These are phyloP conservation scores for Bucorvus abyssinicus DNA, from an alignment of 2,797 vertebrate species.

Conservation along the genomic window DNA sequence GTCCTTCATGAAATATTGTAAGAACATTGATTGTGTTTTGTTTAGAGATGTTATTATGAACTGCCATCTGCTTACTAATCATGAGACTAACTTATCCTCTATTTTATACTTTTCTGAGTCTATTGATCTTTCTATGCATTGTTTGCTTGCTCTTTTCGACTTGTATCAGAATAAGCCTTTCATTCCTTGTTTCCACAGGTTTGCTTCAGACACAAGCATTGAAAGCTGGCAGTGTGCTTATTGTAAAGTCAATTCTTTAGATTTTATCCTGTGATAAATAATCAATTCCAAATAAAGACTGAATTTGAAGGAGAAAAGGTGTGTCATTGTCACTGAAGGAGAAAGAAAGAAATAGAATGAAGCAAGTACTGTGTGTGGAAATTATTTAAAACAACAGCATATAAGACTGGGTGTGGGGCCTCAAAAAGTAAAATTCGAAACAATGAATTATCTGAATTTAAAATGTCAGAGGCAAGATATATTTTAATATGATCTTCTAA, in stretches of 20 bases:
- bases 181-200: background rate
- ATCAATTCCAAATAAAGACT: background rate
- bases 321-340: background rate
- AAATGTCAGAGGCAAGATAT: background rate
- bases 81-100: background rate
- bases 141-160: conserved; percentile 22
- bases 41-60: background rate
- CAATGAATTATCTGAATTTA: background rate
- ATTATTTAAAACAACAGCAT: background rate
- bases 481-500: background rate
- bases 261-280: background rate
- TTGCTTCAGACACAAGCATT: conserved; percentile 3
- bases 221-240: background rate
- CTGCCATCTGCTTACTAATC: conserved; percentile 30
- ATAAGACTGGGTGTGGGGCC: background rate
- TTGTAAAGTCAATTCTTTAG: conserved; percentile 4
- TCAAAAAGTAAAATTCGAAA: background rate
- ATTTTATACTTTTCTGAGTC: conserved; percentile 32
- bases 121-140: conserved; percentile 41
- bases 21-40: background rate
- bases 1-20: background rate
- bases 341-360: background rate
- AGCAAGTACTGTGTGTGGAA: background rate
- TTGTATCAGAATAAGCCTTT: conserved; percentile 18
- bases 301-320: background rate